These are phyloP conservation scores for Columba guinea DNA, from an alignment of 2,797 vertebrate species.

Conservation along the genomic window DNA sequence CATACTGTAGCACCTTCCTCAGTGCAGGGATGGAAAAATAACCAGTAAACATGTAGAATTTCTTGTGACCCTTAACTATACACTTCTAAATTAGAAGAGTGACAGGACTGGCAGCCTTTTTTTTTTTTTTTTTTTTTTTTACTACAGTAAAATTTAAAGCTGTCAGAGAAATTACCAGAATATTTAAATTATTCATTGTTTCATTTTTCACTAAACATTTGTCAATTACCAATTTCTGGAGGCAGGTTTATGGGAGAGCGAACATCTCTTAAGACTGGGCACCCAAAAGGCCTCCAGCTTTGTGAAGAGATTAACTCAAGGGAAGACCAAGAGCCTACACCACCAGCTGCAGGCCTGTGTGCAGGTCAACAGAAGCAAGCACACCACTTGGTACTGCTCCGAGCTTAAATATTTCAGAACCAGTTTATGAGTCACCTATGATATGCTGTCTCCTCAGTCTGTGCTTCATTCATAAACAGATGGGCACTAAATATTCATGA, in stretches of 20 bases:
- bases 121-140: not conserved
- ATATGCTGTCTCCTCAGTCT: conserved; percentile 8
- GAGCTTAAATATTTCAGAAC: conserved; percentile 36
- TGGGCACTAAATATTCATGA: conserved; percentile 63
- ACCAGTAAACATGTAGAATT: not conserved
- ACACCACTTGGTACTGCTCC: not conserved
- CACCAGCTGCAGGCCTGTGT: not conserved
- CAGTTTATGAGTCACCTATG: conserved; percentile 48
- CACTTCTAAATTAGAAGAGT: not conserved
- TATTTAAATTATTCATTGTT: not conserved
- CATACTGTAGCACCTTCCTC: not conserved
- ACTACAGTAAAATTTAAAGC: not conserved
- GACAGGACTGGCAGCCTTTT: not conserved
- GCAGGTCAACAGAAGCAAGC: not conserved
- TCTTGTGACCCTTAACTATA: not conserved
- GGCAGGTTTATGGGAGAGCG: not conserved
- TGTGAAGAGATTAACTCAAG: not conserved
- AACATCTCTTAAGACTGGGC: not conserved
- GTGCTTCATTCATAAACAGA: conserved; percentile 62
- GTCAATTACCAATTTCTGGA: not conserved
- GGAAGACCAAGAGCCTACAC: not conserved
- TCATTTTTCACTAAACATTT: not conserved
- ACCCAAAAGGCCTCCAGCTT: not conserved
- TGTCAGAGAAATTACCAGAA: not conserved
- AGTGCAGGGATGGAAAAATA: not conserved